A percentile compares a stretch with the other conserved stretches of the same genome.
Evolutionary conservation across 2,888 invertebrate genomes (phyloP).

Genomic region (Caenorhabditis japonica): DNA sequence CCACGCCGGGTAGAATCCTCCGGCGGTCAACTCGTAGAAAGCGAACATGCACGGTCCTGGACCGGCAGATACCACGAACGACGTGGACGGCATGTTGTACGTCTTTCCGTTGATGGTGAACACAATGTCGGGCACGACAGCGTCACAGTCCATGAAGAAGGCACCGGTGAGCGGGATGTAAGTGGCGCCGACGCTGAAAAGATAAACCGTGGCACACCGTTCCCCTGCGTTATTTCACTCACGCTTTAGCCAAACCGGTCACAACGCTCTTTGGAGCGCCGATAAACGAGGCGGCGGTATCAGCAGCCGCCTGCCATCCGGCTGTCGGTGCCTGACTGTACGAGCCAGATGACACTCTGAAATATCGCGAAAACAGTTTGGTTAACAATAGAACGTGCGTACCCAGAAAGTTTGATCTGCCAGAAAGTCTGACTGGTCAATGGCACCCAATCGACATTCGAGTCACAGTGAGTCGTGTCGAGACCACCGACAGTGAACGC

Average conservation of each 20-base stretch:
- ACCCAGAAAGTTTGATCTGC: slow-evolving; percentile 63
- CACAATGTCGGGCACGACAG: slow-evolving; percentile 59
- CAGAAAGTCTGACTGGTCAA: slow-evolving; percentile 65
- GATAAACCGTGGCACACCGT: too few relatives aligned
- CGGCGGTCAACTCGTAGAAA: slow-evolving; percentile 61
- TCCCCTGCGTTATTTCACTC: too few relatives aligned
- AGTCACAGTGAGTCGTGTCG: slow-evolving; percentile 56
- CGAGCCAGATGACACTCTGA: slow-evolving; percentile 51
- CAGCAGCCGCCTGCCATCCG: slow-evolving; percentile 65
- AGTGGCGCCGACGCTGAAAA: slow-evolving; percentile 66
- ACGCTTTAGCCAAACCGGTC: slow-evolving; percentile 55
- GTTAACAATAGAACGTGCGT: not conserved
- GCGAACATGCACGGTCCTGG: slow-evolving; percentile 65
- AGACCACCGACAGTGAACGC: slow-evolving; percentile 67
- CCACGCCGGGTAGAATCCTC: slow-evolving; percentile 66
- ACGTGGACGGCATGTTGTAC: slow-evolving; percentile 61
- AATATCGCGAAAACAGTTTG: slow-evolving; percentile 1
- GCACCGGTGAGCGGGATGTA: slow-evolving; percentile 57
- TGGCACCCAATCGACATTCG: slow-evolving; percentile 57
- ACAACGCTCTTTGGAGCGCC: slow-evolving; percentile 66
- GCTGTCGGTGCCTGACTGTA: slow-evolving; percentile 41
- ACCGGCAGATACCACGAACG: slow-evolving; percentile 61
- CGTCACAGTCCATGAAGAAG: slow-evolving; percentile 67
- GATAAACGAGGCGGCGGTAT: slow-evolving; percentile 71
- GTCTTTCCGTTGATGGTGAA: slow-evolving; percentile 66